Evolutionary conservation across 2,888 invertebrate genomes (phyloP).

Genomic region (Cybosia mesomella): DNA sequence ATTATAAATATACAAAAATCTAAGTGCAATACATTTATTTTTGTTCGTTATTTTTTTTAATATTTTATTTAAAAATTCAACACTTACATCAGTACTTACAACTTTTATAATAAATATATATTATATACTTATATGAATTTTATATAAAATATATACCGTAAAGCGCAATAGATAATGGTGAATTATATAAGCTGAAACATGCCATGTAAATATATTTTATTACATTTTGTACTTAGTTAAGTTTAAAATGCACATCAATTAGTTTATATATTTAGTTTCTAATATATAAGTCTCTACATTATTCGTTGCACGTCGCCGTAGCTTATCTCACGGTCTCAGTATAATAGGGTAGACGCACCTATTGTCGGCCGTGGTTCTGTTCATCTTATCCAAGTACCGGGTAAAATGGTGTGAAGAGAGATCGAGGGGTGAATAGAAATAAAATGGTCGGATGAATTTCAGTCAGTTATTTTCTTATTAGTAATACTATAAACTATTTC

Average conservation of each 20-base stretch:
- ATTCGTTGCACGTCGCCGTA: constrained; percentile 37
- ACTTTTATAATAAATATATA: constrained; percentile 24
- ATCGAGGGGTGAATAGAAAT: no score
- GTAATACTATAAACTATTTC: no score
- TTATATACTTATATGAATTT: constrained; percentile 15
- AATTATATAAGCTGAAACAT: constrained; percentile 1
- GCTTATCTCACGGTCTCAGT: constrained; percentile 33
- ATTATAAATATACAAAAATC: constrained; percentile 26
- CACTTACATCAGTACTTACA: constrained; percentile 42
- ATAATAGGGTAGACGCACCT: neutral
- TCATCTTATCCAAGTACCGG: neutral
- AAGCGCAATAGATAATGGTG: constrained; percentile 9
- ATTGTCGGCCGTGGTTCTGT: neutral
- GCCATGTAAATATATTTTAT: neutral
- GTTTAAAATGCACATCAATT: constrained; percentile 3
- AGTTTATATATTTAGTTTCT: constrained; percentile 6
- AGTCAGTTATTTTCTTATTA: no score
- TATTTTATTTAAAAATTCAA: constrained; percentile 51
- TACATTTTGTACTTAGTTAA: constrained; percentile 17
- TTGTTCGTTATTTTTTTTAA: constrained; percentile 32
- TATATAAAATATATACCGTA: constrained; percentile 38
- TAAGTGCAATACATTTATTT: constrained; percentile 46
- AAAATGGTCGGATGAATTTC: no score
- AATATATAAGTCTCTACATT: constrained; percentile 17
- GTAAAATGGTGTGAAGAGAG: no score